A percentile compares a stretch with the other conserved stretches of the same genome.
Conservation (phyloP, 2,888 invertebrate genomes). For the Chrysomela aeneicollis region DNA sequence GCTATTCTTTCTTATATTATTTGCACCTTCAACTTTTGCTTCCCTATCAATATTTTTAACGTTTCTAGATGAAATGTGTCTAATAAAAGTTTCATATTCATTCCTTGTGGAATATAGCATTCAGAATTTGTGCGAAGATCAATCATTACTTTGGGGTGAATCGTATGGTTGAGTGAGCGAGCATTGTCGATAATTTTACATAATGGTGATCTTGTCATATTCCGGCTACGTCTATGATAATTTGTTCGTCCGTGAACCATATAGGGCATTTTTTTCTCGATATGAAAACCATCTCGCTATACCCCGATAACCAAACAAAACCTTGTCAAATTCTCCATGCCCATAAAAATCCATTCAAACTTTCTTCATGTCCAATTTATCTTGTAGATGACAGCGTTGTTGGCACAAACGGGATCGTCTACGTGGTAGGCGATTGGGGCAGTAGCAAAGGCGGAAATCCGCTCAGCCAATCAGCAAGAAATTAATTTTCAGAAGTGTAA, state of each 20-base stretch:
- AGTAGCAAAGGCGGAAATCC: not conserved
- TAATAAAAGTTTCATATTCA: too few species aligned
- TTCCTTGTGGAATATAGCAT: not conserved
- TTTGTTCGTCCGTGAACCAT: slow-evolving; percentile 1
- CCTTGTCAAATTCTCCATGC: slow-evolving; percentile 28
- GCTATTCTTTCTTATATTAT: too few species aligned
- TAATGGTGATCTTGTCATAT: not conserved
- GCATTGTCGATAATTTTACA: not conserved
- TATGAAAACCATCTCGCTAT: slow-evolving; percentile 17
- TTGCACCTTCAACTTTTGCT: too few species aligned
- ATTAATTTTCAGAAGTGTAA: not conserved
- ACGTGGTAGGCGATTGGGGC: slow-evolving; percentile 23
- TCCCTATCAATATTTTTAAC: too few species aligned
- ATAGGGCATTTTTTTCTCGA: not conserved
- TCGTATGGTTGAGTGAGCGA: not conserved
- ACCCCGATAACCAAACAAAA: slow-evolving; percentile 19
- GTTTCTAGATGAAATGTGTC: too few species aligned
- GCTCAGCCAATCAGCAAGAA: not conserved
- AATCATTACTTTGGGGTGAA: not conserved
- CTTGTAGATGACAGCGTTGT: slow-evolving; percentile 42
- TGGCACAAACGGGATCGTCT: slow-evolving; percentile 33
- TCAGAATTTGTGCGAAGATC: not conserved
- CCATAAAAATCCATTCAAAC: slow-evolving; percentile 36
- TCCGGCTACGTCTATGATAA: not conserved
- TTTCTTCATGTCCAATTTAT: slow-evolving; percentile 41